Base-by-base conservation (phyloP, 2,888 invertebrate species). In the Balanococcus diminutus region DNA sequence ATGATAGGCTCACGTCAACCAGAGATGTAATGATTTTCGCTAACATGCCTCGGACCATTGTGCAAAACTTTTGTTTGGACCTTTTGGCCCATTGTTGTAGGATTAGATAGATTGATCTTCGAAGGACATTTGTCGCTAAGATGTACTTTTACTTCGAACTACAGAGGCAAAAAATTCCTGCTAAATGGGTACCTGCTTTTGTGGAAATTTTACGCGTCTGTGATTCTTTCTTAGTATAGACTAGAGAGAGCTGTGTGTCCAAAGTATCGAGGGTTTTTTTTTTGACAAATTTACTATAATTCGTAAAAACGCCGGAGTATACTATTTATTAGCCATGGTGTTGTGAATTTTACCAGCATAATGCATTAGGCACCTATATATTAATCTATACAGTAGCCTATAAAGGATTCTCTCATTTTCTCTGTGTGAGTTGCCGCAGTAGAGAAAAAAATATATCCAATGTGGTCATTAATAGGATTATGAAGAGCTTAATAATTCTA, bases 241-340 rank as follows among this genome's bases (percentile, higher is more conserved):
- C n/a, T n/a, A n/a, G n/a, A n/a, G n/a, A n/a, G n/a, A 42, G 81
- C 81, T 19, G 22, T 42, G 9, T 19, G 56, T 56, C 56, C 36
- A n/a, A 36, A 28, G 46, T 19, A 11, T 56, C n/a, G n/a, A n/a
- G 16, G 46, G 39, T 46, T 46, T 46, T 31, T 46, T 31, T 61
- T 61, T 84, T 79, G 85, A 85, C 85, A 85, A 85, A 75, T 85
- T 85, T 72, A 39, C 32, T 85, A n/a, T n/a, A 51, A 82, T 56
- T 82, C 51, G 51, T 31, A 79, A 85, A 84, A 72, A 75, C 11
- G 46, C 75, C 72, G 46, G 46, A 72, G 31, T 31, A 46, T n/a
- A n/a, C n/a, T n/a, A n/a, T 84, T 28, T 67, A 84, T 61, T 67
- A 8, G 32, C 25, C 39, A 75, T 28, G 84, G 9, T 19, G 22